Evolutionary conservation across 2,113 vertebrate genomes (phyloP).

Genomic region (Ceyx melanurus): DNA sequence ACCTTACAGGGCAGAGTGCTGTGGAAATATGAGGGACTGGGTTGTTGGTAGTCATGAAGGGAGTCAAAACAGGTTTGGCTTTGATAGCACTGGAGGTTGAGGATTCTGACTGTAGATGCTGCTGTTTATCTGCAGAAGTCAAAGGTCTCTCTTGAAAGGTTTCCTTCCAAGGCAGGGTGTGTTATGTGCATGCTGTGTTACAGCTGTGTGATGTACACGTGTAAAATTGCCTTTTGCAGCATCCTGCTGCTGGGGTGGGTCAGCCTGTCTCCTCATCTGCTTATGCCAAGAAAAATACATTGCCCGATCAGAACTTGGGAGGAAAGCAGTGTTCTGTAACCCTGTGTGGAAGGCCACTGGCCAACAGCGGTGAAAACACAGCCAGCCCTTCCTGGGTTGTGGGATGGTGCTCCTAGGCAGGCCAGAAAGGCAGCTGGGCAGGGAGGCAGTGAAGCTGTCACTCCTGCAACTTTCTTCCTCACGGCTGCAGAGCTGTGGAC

Average conservation of each 20-base stretch:
- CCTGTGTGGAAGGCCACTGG: neutral
- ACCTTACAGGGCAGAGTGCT: neutral
- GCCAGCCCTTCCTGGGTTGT: neutral
- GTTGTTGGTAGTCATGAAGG: neutral
- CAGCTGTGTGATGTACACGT: neutral
- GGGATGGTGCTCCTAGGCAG: neutral
- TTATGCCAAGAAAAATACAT: slow-evolving; percentile 23
- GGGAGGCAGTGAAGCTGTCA: neutral
- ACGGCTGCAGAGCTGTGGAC: neutral
- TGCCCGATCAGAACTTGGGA: neutral
- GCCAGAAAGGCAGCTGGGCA: neutral
- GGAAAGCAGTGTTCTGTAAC: neutral
- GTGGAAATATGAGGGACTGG: neutral
- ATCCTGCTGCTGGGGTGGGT: neutral
- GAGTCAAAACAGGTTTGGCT: neutral
- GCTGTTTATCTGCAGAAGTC: neutral
- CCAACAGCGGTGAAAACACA: neutral
- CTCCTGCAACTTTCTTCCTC: neutral
- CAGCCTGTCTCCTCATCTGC: neutral
- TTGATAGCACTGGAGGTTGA: neutral
- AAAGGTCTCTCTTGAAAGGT: neutral
- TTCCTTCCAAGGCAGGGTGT: neutral
- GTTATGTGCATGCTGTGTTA: neutral
- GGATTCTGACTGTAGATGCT: neutral
- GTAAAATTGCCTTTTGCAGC: neutral